phyloP scores from a whole-genome alignment of 2,888 invertebrate species.

The Hemaris fuciformis region DNA sequence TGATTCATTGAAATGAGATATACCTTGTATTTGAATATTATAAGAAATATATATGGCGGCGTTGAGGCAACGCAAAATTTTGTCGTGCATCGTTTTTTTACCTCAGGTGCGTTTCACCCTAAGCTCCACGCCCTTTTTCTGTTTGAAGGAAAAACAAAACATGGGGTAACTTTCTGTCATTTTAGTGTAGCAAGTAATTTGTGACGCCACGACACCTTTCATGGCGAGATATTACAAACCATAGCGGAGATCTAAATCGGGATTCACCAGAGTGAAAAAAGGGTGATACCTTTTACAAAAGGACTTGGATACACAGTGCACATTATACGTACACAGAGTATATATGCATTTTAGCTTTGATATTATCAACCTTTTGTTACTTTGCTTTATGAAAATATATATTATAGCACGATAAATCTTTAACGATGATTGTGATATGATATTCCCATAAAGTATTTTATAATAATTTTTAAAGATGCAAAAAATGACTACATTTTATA shows the following conservation, averaged over 20 bases:
- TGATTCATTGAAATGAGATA: too few species aligned
- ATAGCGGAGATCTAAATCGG: neutral
- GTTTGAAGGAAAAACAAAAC: neutral
- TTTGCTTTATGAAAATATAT: neutral
- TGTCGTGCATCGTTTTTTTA: neutral
- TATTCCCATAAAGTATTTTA: too few species aligned
- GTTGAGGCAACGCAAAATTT: too few species aligned
- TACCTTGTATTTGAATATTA: too few species aligned
- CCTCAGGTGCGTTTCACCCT: neutral
- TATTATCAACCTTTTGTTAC: neutral
- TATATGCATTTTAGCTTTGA: neutral
- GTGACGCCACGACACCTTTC: neutral
- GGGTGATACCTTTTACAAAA: neutral
- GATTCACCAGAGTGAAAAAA: neutral
- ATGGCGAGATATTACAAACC: slow-evolving; percentile 3
- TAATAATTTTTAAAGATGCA: too few species aligned
- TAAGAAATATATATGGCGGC: too few species aligned
- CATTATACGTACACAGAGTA: neutral
- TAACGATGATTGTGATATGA: too few species aligned
- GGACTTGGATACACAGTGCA: neutral
- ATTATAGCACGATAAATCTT: too few species aligned
- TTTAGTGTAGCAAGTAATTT: neutral
- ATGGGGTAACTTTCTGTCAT: neutral
- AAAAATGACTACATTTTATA: too few species aligned
- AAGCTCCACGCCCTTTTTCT: neutral